Evolutionary conservation across 2,113 vertebrate species (phyloP).

Genomic region (Hoplias malabaricus): DNA sequence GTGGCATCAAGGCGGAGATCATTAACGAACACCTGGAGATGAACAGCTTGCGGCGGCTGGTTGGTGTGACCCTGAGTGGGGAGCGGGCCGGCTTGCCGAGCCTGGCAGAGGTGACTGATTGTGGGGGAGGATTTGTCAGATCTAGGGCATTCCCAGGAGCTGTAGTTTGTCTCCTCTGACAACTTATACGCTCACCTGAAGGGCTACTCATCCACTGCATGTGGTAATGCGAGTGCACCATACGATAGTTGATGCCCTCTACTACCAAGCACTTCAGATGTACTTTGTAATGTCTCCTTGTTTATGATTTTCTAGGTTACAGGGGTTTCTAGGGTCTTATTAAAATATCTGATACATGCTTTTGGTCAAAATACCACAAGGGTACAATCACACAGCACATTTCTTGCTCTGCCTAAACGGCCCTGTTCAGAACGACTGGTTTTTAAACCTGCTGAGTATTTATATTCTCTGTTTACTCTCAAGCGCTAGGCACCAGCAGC

Average conservation of each 20-base stretch:
- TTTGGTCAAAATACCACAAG: no score
- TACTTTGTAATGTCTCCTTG: slow-evolving; percentile 34
- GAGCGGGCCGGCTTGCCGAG: slow-evolving; percentile 69
- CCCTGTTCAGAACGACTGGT: no score
- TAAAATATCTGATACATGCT: no score
- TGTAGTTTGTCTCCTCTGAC: slow-evolving; percentile 92
- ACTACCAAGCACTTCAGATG: slow-evolving; percentile 6
- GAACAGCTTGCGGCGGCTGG: slow-evolving; percentile 79
- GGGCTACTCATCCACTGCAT: slow-evolving; percentile 77
- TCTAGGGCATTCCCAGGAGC: slow-evolving; percentile 91
- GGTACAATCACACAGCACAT: no score
- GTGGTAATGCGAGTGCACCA: slow-evolving; percentile 53
- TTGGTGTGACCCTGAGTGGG: slow-evolving; percentile 74
- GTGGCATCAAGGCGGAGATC: slow-evolving; percentile 77
- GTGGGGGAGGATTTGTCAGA: slow-evolving; percentile 79
- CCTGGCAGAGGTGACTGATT: slow-evolving; percentile 74
- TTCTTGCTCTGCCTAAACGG: no score
- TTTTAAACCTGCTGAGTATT: no score
- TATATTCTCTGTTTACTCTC: no score
- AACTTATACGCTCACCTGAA: slow-evolving; percentile 82
- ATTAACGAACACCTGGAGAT: slow-evolving; percentile 80
- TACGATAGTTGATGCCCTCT: slow-evolving; percentile 57
- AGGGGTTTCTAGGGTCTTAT: no score
- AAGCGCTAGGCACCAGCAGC: no score
- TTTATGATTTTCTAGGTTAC: slow-evolving; percentile 15